phyloP scores from a whole-genome alignment of 2,113 vertebrate species.

The Heptranchias perlo region DNA sequence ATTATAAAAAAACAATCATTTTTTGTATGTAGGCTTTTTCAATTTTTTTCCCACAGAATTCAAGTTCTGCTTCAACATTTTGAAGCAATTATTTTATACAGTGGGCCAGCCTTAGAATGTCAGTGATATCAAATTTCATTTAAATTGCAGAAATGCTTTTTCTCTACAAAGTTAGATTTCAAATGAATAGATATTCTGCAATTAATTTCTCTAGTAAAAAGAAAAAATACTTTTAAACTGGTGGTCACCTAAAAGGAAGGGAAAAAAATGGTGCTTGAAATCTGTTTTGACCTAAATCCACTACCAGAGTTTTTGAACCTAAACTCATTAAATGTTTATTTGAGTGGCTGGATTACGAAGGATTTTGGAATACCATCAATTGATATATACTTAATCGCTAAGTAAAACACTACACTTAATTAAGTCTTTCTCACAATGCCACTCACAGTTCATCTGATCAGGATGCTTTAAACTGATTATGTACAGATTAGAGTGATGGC shows the following conservation, averaged over 20 bases:
- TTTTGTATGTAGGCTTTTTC: too few species aligned
- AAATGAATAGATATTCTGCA: conserved; percentile 28
- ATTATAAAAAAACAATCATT: neutral
- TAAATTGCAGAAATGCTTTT: neutral
- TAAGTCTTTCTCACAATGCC: conserved; percentile 99
- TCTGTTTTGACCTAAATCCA: conserved; percentile 70
- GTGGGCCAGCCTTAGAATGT: neutral
- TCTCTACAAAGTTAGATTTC: neutral
- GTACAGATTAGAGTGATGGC: conserved; percentile 32
- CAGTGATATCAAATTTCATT: neutral
- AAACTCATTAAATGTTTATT: conserved; percentile 95
- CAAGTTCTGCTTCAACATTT: neutral
- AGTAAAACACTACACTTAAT: conserved; percentile 99
- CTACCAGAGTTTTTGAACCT: conserved; percentile 73
- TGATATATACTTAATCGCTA: conserved; percentile 95
- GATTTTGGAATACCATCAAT: conserved; percentile 83
- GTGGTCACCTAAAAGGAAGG: neutral
- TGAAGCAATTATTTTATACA: neutral
- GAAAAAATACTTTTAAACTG: neutral
- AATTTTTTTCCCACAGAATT: neutral
- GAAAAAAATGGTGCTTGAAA: conserved; percentile 22
- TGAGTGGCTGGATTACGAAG: conserved; percentile 77
- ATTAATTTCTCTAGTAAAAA: conserved; percentile 20
- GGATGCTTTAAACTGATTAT: conserved; percentile 86
- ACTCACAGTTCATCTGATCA: conserved; percentile 98